Percentiles rank a stretch among this genome's conserved stretches.
These are phyloP conservation scores for Nanorana parkeri DNA, from an alignment of 2,113 vertebrate genomes.

Conservation along the genomic window DNA sequence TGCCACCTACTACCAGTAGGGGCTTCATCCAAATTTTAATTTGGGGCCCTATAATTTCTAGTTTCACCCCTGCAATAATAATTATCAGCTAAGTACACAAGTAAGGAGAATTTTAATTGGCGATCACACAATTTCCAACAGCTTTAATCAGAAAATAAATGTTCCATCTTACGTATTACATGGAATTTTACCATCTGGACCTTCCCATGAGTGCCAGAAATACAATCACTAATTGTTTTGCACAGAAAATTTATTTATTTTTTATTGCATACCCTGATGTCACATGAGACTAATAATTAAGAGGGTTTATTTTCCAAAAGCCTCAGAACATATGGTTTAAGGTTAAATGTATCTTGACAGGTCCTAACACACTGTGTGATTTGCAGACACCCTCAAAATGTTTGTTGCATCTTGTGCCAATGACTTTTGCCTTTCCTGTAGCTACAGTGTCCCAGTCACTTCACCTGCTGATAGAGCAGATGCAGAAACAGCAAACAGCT, in stretches of 20 bases:
- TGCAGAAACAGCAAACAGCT: constrained; percentile 90
- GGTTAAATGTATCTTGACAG: not conserved
- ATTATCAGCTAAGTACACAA: too few relatives aligned
- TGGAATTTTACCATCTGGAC: not conserved
- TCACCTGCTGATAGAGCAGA: constrained; percentile 84
- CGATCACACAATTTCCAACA: too few relatives aligned
- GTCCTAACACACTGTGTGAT: not conserved
- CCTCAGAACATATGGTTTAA: not conserved
- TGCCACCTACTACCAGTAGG: too few relatives aligned
- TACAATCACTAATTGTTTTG: not conserved
- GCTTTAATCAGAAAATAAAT: too few relatives aligned
- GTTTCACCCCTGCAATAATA: too few relatives aligned
- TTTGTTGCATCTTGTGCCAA: constrained; percentile 59
- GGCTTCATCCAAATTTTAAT: too few relatives aligned
- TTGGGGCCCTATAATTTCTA: too few relatives aligned
- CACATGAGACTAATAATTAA: not conserved
- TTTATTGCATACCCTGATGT: not conserved
- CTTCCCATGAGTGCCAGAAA: not conserved
- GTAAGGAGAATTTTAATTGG: too few relatives aligned
- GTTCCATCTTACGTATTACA: too few relatives aligned
- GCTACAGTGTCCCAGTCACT: constrained; percentile 74
- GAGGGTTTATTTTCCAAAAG: not conserved
- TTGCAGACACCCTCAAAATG: not conserved
- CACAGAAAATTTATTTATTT: not conserved
- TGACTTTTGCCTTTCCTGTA: constrained; percentile 70